phyloP scores from a whole-genome alignment of 1,140 invertebrate species.

The Lycorma delicatula region DNA sequence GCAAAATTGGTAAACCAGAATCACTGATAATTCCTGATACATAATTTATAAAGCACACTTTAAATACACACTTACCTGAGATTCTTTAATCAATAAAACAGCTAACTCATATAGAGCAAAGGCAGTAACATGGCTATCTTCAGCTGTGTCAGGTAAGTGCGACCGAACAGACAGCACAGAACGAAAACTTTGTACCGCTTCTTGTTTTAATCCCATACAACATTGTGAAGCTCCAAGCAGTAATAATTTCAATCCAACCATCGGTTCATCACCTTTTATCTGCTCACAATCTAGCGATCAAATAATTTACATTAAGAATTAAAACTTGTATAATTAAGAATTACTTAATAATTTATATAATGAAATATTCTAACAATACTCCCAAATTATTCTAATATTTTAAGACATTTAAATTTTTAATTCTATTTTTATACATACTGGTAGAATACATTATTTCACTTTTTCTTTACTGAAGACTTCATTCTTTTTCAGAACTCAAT shows the following conservation, averaged over 20 bases:
- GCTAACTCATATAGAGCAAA: slow-evolving; percentile 60
- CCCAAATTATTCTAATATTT: no score
- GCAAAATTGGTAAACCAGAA: no score
- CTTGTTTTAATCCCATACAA: slow-evolving; percentile 40
- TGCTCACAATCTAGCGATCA: slow-evolving; percentile 35
- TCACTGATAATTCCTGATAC: no score
- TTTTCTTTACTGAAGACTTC: no score
- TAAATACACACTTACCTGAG: slow-evolving; percentile 39
- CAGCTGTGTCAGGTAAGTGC: slow-evolving; percentile 31
- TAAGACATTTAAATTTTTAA: no score
- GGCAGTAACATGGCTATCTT: slow-evolving; percentile 54
- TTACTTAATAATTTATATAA: no score
- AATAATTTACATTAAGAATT: neutral
- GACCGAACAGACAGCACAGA: slow-evolving; percentile 41
- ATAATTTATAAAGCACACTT: slow-evolving; percentile 1
- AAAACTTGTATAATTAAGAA: neutral
- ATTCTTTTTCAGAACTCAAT: no score
- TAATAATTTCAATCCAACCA: slow-evolving; percentile 45
- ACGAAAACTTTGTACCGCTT: slow-evolving; percentile 43
- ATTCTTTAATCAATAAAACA: slow-evolving; percentile 41
- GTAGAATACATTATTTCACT: no score
- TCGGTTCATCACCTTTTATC: slow-evolving; percentile 41
- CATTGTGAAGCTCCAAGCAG: slow-evolving; percentile 43
- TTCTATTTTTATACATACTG: no score
- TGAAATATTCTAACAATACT: no score